Base-by-base conservation (phyloP, 37 sponge, comb jelly and placozoan genomes). In the Crambe crambe region DNA sequence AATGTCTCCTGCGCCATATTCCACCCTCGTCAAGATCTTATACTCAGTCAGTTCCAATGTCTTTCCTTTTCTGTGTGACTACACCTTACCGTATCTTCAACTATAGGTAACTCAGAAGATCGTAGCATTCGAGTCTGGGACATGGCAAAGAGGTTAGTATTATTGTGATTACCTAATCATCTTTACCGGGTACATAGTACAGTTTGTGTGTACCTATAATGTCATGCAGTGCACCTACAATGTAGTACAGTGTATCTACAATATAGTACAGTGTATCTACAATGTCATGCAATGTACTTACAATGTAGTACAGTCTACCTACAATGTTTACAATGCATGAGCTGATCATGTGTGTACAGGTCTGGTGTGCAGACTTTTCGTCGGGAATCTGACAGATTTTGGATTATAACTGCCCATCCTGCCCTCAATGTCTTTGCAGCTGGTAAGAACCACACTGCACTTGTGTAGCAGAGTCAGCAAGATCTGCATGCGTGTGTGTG, bases 361-460 rank as follows among this genome's bases (percentile, higher is more conserved):
- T 96, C 91, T 73, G 84, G 90, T 21, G 67, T 98, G 23, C 86
- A 90, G 63, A 94, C 99, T 2, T 96, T 96, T 69, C 81, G 96
- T 66, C 82, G 96, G 20, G 98, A 98, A 83, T 76, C 78, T 23
- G 97, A 98, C 56, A 64, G 98, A 32, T 98, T 91, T 89, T 98
- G 98, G 98, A 64, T 72, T 15, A 32, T 98, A 17, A 84, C 91
- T 32, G 91, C 98, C 23, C 98, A 98, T 65, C 98, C 98, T 37
- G 83, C 96, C 30, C 92, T 93, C 78, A 98, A 93, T 68, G 73
- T 98, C 56, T 98, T 95, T 83, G 98, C 98, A 44, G 98, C 98
- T 54, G 95, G 93, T 92, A 6, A 34, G 76, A n/a, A n/a, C n/a
- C n/a, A n/a, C n/a, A n/a, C n/a, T n/a, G n/a, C n/a, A n/a, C n/a